Conservation (phyloP, 2,888 invertebrate genomes). For the Dynastes maya region DNA sequence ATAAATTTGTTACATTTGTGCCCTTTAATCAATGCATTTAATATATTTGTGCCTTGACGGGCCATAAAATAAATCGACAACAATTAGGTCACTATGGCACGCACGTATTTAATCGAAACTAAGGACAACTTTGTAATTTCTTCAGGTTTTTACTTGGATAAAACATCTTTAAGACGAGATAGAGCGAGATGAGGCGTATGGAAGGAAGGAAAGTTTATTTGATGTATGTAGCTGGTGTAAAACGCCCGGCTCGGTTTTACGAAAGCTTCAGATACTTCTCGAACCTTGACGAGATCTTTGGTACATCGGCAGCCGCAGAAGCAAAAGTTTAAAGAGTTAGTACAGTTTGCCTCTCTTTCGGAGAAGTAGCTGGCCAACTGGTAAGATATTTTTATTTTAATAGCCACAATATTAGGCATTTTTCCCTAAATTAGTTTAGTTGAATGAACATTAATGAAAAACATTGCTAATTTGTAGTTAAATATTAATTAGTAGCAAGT, state of each 20-base stretch:
- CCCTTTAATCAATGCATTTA: constrained; percentile 7
- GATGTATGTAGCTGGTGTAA: constrained; percentile 23
- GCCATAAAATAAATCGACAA: constrained; percentile 44
- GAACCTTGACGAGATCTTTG: constrained; percentile 43
- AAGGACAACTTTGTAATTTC: constrained; percentile 22
- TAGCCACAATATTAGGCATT: constrained; percentile 1
- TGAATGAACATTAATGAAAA: no score
- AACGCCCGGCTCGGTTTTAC: constrained; percentile 32
- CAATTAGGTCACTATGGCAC: constrained; percentile 48
- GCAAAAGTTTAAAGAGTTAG: constrained; percentile 34
- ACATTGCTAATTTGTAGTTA: not conserved
- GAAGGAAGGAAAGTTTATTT: constrained; percentile 36
- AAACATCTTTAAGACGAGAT: not conserved
- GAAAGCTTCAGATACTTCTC: constrained; percentile 44
- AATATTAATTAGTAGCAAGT: not conserved
- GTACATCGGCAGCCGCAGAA: constrained; percentile 25
- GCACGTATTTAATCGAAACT: constrained; percentile 32
- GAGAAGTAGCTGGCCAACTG: constrained; percentile 49
- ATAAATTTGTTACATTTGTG: not conserved
- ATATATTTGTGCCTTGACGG: constrained; percentile 29
- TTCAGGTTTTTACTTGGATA: constrained; percentile 17
- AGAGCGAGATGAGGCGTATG: constrained; percentile 37
- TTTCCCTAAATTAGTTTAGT: not conserved
- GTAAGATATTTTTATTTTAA: constrained; percentile 41
- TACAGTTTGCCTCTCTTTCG: constrained; percentile 48